Evolutionary conservation across 2,888 invertebrate species (phyloP).

Genomic region (Villa cingulata): DNA sequence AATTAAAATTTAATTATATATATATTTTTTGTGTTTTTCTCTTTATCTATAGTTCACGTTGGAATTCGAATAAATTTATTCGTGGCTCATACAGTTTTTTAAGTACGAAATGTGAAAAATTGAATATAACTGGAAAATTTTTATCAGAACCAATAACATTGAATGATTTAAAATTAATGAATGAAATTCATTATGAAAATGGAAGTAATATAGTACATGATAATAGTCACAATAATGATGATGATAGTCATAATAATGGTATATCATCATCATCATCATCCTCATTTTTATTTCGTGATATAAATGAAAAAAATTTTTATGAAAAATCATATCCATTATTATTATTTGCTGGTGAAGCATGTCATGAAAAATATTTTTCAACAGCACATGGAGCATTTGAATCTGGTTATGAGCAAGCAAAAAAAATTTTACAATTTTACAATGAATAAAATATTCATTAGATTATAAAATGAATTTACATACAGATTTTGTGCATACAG

Average conservation of each 20-base stretch:
- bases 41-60: conserved; percentile 37
- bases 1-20: not conserved
- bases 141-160: conserved; percentile 35
- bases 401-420: conserved; percentile 39
- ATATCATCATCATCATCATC: not conserved
- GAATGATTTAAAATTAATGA: not conserved
- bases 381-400: conserved; percentile 55
- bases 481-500: no score
- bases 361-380: conserved; percentile 44
- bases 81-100: conserved; percentile 47
- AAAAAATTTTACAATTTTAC: not conserved
- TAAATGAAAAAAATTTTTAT: not conserved
- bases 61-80: conserved; percentile 42
- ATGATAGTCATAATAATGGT: no score
- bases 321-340: conserved; percentile 33
- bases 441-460: no score
- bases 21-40: not conserved
- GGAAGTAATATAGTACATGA: not conserved
- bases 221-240: no score
- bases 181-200: not conserved
- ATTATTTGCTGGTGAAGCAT: conserved; percentile 52
- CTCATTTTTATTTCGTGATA: not conserved
- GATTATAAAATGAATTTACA: no score
- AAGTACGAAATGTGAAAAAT: conserved; percentile 38
- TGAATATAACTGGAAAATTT: conserved; percentile 19